phyloP scores from a whole-genome alignment of 2,113 vertebrate genomes.

The Tragelaphus buxtoni region DNA sequence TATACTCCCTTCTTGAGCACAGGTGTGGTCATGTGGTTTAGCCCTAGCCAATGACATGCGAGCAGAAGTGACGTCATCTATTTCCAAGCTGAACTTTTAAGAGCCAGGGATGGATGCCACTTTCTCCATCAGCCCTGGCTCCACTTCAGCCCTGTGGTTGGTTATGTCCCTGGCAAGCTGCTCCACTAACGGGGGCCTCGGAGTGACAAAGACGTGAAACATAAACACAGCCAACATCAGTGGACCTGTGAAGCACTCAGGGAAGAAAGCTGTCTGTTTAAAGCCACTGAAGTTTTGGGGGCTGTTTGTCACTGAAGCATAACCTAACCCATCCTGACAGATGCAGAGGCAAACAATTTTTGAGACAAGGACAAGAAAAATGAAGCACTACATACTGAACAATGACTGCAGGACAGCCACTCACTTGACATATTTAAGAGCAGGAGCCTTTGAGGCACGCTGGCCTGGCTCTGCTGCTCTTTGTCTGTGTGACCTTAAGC shows the following conservation, averaged over 20 bases:
- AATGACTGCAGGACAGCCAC: background rate
- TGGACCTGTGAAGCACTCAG: background rate
- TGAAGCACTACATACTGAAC: accelerated
- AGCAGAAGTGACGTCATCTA: background rate
- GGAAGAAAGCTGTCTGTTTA: background rate
- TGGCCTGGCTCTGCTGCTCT: background rate
- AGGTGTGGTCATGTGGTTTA: background rate
- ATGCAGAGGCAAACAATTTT: background rate
- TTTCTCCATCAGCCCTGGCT: too few species aligned
- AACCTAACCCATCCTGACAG: background rate
- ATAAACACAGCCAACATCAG: background rate
- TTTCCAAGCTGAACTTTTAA: slow-evolving; percentile 6
- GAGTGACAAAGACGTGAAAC: background rate
- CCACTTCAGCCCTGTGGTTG: too few species aligned
- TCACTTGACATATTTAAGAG: background rate
- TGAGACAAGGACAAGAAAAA: background rate
- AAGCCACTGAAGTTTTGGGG: background rate
- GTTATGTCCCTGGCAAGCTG: background rate
- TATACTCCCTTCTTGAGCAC: background rate
- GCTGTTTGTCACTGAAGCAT: background rate
- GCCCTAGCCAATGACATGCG: background rate
- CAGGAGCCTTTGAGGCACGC: background rate
- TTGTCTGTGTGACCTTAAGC: background rate
- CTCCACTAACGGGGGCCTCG: background rate
- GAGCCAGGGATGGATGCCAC: background rate